A percentile compares a stretch with the other conserved stretches of the same genome.
Evolutionary conservation across 1,140 invertebrate genomes (phyloP).

Genomic region (Eueides isabella): DNA sequence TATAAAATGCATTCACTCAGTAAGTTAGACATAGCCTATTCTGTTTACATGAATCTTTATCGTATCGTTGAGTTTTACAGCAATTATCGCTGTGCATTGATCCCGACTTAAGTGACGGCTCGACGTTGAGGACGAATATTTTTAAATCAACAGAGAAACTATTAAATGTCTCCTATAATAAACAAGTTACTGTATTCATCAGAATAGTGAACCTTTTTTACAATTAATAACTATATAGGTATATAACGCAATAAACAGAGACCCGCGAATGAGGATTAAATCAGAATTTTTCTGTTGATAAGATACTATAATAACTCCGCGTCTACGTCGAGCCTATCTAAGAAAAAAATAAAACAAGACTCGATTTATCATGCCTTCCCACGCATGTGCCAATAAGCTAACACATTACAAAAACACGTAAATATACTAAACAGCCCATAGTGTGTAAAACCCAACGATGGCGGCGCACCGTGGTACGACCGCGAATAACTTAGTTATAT

Average conservation of each 20-base stretch:
- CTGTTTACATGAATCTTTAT: constrained; percentile 66
- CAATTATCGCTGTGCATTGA: constrained; percentile 44
- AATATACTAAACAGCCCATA: constrained; percentile 66
- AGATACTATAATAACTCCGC: constrained; percentile 62
- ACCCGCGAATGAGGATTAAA: constrained; percentile 55
- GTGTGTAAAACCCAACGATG: constrained; percentile 81
- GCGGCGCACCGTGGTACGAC: constrained; percentile 61
- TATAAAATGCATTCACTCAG: constrained; percentile 81
- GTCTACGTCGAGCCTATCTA: constrained; percentile 71
- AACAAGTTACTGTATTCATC: constrained; percentile 5
- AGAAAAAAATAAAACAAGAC: constrained; percentile 71
- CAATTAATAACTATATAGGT: too few relatives aligned
- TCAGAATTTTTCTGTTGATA: constrained; percentile 62
- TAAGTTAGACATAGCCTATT: constrained; percentile 79
- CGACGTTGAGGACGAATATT: constrained; percentile 40
- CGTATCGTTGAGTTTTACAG: constrained; percentile 80
- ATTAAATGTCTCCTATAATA: neutral
- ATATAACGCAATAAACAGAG: constrained; percentile 49
- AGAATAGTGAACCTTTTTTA: constrained; percentile 9
- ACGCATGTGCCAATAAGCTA: constrained; percentile 75
- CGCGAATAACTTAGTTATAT: constrained; percentile 80
- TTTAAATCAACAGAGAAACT: constrained; percentile 8
- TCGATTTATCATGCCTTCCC: constrained; percentile 77
- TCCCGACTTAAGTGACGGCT: constrained; percentile 39
- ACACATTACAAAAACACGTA: constrained; percentile 65